Evolutionary conservation across 2,797 vertebrate species (phyloP), one percentile per base, ranked within the genome.

Genomic region (Pseudomugil tenellus): DNA sequence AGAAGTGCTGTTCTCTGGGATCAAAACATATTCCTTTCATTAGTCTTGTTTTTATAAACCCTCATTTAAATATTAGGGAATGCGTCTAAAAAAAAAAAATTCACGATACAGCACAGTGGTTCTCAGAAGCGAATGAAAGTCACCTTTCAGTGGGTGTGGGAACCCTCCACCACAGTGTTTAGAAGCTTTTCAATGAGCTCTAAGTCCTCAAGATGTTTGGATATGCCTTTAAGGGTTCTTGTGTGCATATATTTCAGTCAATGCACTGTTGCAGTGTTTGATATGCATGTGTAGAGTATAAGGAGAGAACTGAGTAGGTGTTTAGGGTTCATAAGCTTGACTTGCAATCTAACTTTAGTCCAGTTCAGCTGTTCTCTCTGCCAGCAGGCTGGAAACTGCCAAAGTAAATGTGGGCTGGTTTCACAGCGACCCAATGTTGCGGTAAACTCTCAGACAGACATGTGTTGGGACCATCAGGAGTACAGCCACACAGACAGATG

Each of bases 41-140:
- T 56, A 17, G 52, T 12, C 9, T 46, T 16, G 53, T 29, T 70
- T 69, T 68, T 58, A 63, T 46, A 60, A 74, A 70, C n/a, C 54
- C 49, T 64, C 52, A 60, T 48, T 72, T 66, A 61, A 64, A 86
- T 79, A 81, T 74, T 34, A 60, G 57, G 64, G 70, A 59, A 21
- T 1, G 65, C 43, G 58, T 86, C 91, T 85, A 84, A 85, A 71
- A 77, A 81, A 91, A 77, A 81, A 91, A 92, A 87, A 21, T 41
- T 62, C 46, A 26, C 58, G 12, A 79, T 2, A 11, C 12, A 17
- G 49, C 73, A 81, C 72, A 85, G 79, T 62, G 72, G 65, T 76
- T 81, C 72, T 85, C 64, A 67, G 67, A 82, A 16, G 53, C 8
- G 23, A 74, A 88, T 90, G 78, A 92, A 93, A 84, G 89, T 86